Base-by-base conservation (phyloP, 2,797 vertebrate species). In the Hippopotamyrus pictus region DNA sequence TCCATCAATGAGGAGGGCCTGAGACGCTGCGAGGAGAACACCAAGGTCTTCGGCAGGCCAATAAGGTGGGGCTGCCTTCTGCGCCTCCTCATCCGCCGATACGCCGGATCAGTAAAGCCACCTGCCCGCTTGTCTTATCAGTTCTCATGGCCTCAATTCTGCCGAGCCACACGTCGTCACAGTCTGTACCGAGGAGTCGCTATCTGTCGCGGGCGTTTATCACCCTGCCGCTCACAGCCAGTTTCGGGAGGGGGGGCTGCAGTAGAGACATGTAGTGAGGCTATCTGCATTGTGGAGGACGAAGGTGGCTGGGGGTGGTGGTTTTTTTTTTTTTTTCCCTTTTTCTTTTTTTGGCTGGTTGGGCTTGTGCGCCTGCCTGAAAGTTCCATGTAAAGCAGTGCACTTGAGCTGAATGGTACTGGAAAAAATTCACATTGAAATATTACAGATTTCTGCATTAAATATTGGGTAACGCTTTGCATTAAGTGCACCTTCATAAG, bases 1-100 rank as follows among this genome's bases (percentile, higher is more conserved):
- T 98, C 97, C 89, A 97, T 98, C 91, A 98, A 98, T 14, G 97
- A 98, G 88, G 97, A 98, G 91, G 97, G 97, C 8, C 93, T 97
- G 87, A 94, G 97, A 9, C 95, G 97, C 6, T 98, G 97, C 87
- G 96, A 98, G 79, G 97, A 98, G 89, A 97, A 97, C 62, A 98
- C 97, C 0, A 97, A 97, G 91, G 96, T 97, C 1, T 97, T 97
- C 53, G 97, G 97, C 82, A 95, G 96, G 6, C 97, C 97, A 1
- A 97, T 98, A 94, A 97, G 97, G 97, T 97, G 14, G 14, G 69
- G 2, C 69, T 37, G 92, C 92, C 46, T 9, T 29, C 12, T 4
- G 11, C 0, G 29, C 14, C 4, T 41, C 51, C 12, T 33, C n/a
- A 1, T 19, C 12, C 12, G 3, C 46, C 17, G 11, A 86, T 14